Percentiles rank a stretch among this genome's conserved stretches.
Evolutionary conservation across 92 coral and sea anemone genomes (phyloP).

Genomic region (Heliopora coerulea): DNA sequence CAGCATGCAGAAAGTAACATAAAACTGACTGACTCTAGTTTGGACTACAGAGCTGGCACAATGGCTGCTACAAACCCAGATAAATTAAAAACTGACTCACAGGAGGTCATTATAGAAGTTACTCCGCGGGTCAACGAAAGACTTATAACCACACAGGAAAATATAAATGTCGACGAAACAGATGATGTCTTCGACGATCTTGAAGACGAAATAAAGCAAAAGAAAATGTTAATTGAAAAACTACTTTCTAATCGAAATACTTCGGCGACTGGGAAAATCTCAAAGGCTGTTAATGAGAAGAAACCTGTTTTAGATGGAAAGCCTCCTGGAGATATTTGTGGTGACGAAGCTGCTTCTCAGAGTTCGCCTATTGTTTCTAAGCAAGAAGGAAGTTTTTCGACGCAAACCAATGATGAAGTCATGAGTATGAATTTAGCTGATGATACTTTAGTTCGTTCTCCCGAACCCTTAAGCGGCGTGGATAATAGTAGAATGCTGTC

Average conservation of each 20-base stretch:
- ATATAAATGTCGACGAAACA: background rate
- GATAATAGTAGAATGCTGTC: background rate
- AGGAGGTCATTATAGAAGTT: background rate
- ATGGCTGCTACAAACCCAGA: background rate
- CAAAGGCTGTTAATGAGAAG: background rate
- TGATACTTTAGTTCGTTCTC: background rate
- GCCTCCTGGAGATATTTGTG: background rate
- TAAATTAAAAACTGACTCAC: background rate
- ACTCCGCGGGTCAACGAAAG: background rate
- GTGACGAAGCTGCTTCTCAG: background rate
- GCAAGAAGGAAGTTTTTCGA: background rate
- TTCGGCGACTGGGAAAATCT: background rate
- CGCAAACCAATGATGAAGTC: background rate
- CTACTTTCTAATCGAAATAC: slow-evolving; percentile 9
- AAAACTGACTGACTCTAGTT: background rate
- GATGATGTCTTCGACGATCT: slow-evolving; percentile 12
- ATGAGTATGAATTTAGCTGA: background rate
- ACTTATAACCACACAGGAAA: background rate
- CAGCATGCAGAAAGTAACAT: background rate
- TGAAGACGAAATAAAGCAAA: slow-evolving; percentile 33
- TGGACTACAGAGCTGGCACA: background rate
- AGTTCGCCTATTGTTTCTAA: background rate
- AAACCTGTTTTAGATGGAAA: background rate
- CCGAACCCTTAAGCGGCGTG: background rate
- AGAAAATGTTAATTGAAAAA: slow-evolving; percentile 35